Conservation (phyloP, 2,113 vertebrate genomes). For the Notothenia coriiceps region DNA sequence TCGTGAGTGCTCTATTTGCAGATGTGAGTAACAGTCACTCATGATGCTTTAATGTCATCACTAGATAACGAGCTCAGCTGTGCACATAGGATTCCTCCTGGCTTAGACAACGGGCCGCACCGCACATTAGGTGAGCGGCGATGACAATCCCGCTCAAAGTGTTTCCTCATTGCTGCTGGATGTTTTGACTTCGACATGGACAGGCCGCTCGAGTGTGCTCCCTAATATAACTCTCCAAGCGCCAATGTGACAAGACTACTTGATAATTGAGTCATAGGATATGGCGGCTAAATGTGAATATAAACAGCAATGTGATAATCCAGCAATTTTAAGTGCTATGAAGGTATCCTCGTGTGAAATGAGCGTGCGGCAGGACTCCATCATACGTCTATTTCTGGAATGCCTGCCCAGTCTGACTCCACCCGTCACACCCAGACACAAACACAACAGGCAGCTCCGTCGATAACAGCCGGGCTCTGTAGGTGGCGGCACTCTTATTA, state of each 20-base stretch:
- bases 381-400: slow-evolving; percentile 72
- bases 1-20: slow-evolving; percentile 8
- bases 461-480: slow-evolving; percentile 21
- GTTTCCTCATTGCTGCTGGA: slow-evolving; percentile 66
- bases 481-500: slow-evolving; percentile 19
- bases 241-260: slow-evolving; percentile 68
- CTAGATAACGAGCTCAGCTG: slow-evolving; percentile 70
- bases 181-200: slow-evolving; percentile 68
- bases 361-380: slow-evolving; percentile 56
- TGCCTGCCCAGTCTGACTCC: slow-evolving; percentile 32
- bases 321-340: slow-evolving; percentile 81
- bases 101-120: slow-evolving; percentile 52
- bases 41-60: slow-evolving; percentile 43
- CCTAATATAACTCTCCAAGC: slow-evolving; percentile 70
- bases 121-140: slow-evolving; percentile 51
- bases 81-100: slow-evolving; percentile 59
- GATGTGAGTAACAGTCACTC: slow-evolving; percentile 34
- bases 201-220: slow-evolving; percentile 63
- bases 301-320: slow-evolving; percentile 83
- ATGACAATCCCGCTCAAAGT: slow-evolving; percentile 60
- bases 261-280: slow-evolving; percentile 84
- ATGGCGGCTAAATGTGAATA: slow-evolving; percentile 77
- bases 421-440: slow-evolving; percentile 50
- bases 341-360: slow-evolving; percentile 74
- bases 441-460: slow-evolving; percentile 42